These are phyloP conservation scores for Papilio polytes DNA, from an alignment of 1,140 invertebrate species.

Conservation along the genomic window DNA sequence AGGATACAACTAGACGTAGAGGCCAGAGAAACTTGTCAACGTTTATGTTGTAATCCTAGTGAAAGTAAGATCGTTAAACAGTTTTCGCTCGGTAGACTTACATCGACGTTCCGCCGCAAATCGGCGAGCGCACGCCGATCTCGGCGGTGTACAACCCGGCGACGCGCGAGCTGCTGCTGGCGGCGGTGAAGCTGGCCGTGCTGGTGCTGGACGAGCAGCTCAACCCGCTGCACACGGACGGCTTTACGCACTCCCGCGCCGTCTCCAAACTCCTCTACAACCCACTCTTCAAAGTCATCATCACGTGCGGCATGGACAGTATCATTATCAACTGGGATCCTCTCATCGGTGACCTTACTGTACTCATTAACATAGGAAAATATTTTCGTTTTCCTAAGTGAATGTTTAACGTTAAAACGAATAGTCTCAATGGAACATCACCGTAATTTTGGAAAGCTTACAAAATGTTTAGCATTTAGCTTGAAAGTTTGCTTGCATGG, in stretches of 20 bases:
- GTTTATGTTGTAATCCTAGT: too few relatives aligned
- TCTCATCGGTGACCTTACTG: constrained; percentile 77
- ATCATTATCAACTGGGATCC: constrained; percentile 90
- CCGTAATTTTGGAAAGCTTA: background rate
- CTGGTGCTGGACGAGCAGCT: constrained; percentile 86
- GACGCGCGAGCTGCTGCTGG: constrained; percentile 87
- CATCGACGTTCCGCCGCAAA: constrained; percentile 84
- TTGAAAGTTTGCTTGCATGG: background rate
- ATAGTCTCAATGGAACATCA: background rate
- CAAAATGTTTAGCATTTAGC: background rate
- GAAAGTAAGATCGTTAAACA: background rate
- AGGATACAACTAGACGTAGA: too few relatives aligned
- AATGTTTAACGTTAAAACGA: background rate
- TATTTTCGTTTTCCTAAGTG: background rate
- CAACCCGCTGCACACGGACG: constrained; percentile 86
- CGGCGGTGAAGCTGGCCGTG: constrained; percentile 84
- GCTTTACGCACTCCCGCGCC: constrained; percentile 86
- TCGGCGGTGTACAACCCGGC: constrained; percentile 86
- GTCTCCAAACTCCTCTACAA: constrained; percentile 88
- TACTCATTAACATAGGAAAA: background rate
- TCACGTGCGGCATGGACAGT: constrained; percentile 88
- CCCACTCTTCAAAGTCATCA: constrained; percentile 87
- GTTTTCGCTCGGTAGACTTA: constrained; percentile 82
- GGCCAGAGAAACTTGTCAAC: too few relatives aligned
- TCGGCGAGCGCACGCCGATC: constrained; percentile 85